Evolutionary conservation across 2,113 vertebrate species (phyloP).

Genomic region (Misgurnus anguillicaudatus): DNA sequence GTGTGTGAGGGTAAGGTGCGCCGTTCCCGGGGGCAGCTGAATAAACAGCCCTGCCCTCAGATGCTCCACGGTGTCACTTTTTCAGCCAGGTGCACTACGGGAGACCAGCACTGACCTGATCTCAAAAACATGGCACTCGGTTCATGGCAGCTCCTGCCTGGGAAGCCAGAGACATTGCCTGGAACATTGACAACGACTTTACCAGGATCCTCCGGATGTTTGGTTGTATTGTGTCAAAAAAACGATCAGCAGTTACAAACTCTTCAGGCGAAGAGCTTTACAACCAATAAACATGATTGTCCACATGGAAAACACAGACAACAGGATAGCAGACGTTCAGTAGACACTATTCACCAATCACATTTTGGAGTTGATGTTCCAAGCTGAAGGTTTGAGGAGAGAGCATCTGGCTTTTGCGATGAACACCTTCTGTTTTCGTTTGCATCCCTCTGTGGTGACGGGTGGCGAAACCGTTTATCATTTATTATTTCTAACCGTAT

Average conservation of each 20-base stretch:
- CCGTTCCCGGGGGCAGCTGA: conserved; percentile 72
- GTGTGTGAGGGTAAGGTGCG: conserved; percentile 63
- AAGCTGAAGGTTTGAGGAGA: conserved; percentile 10
- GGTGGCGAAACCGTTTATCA: conserved; percentile 47
- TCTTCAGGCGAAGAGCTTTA: neutral
- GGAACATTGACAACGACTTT: neutral
- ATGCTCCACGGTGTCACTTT: conserved; percentile 36
- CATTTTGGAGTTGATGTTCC: conserved; percentile 6
- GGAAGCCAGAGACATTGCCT: neutral
- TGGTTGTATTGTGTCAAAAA: neutral
- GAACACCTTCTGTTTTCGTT: conserved; percentile 7
- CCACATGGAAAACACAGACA: neutral
- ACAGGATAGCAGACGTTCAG: neutral
- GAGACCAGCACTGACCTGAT: conserved; percentile 23
- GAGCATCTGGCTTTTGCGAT: conserved; percentile 6
- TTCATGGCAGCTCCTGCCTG: neutral
- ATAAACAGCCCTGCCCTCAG: conserved; percentile 63
- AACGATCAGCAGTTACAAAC: neutral
- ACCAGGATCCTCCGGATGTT: neutral
- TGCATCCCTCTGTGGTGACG: conserved; percentile 26
- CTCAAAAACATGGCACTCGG: conserved; percentile 3
- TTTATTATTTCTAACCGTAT: conserved; percentile 57
- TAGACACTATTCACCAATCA: conserved; percentile 11
- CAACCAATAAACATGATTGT: neutral
- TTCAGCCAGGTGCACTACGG: conserved; percentile 48